Conservation (phyloP, 2,113 vertebrate species). For the Brachionichthys hirsutus region DNA sequence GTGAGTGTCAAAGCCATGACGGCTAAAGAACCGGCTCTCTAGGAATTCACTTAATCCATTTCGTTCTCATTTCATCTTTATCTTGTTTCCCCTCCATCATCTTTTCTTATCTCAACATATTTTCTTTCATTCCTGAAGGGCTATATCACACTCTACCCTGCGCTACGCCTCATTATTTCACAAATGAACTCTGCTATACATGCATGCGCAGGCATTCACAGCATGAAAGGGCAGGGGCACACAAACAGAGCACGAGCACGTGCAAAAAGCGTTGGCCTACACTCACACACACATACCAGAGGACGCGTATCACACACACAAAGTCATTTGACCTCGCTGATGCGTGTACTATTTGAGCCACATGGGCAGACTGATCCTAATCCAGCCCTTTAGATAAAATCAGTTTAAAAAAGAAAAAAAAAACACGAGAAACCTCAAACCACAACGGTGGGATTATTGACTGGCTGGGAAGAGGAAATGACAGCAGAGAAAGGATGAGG, state of each 20-base stretch:
- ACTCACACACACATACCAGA: slow-evolving; percentile 43
- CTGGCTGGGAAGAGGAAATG: slow-evolving; percentile 45
- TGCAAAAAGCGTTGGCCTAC: slow-evolving; percentile 41
- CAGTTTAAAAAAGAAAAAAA: slow-evolving; percentile 11
- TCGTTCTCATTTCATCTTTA: not conserved
- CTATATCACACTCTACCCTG: slow-evolving; percentile 34
- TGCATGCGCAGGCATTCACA: slow-evolving; percentile 28
- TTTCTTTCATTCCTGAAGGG: slow-evolving; percentile 54
- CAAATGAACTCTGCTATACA: slow-evolving; percentile 58
- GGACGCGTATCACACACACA: slow-evolving; percentile 15
- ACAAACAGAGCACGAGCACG: slow-evolving; percentile 45
- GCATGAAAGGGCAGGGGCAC: slow-evolving; percentile 1
- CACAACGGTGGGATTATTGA: slow-evolving; percentile 50
- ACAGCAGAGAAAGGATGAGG: slow-evolving; percentile 18
- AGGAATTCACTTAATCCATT: slow-evolving; percentile 60
- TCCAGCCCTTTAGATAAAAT: slow-evolving; percentile 60
- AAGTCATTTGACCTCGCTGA: slow-evolving; percentile 47
- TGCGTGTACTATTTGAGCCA: slow-evolving; percentile 60
- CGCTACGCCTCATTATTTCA: slow-evolving; percentile 66
- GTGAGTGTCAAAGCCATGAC: slow-evolving; percentile 62
- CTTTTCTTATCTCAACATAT: slow-evolving; percentile 31
- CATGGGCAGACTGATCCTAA: slow-evolving; percentile 43
- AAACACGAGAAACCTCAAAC: slow-evolving; percentile 30
- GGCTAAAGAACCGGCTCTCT: slow-evolving; percentile 57
- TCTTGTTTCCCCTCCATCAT: slow-evolving; percentile 41